These are phyloP conservation scores for Lasius platythorax DNA, from an alignment of 2,888 invertebrate genomes.

Conservation along the genomic window DNA sequence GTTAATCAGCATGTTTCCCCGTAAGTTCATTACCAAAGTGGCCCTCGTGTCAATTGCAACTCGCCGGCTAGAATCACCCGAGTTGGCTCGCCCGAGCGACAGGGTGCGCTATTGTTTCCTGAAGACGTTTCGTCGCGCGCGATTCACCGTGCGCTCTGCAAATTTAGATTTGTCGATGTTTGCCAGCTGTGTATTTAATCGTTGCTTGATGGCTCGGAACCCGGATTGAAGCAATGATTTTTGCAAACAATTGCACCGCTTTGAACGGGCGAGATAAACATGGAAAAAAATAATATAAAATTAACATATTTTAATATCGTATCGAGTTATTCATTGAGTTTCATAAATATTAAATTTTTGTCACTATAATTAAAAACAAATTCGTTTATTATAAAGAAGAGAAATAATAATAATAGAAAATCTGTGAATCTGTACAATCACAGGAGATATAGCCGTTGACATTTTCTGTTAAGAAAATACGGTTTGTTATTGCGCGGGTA, in stretches of 20 bases:
- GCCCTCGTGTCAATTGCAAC: slow-evolving; percentile 76
- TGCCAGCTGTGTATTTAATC: background rate
- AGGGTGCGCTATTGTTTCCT: slow-evolving; percentile 42
- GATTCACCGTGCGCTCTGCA: slow-evolving; percentile 11
- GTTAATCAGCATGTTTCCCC: slow-evolving; percentile 74
- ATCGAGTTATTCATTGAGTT: background rate
- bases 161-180: slow-evolving; percentile 8
- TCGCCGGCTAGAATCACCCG: slow-evolving; percentile 64
- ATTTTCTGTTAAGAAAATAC: slow-evolving; percentile 33
- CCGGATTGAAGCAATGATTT: background rate
- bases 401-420: background rate
- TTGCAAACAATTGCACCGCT: background rate
- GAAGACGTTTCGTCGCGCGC: slow-evolving; percentile 31
- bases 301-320: background rate
- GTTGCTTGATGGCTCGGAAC: too few relatives aligned
- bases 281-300: background rate
- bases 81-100: background rate
- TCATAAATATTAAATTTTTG: background rate
- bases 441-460: background rate
- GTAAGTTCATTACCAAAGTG: slow-evolving; percentile 78
- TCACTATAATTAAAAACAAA: background rate
- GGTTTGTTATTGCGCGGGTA: slow-evolving; percentile 28
- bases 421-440: background rate
- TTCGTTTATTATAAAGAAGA: background rate
- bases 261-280: background rate